A percentile compares a stretch with the other conserved stretches of the same genome.
Evolutionary conservation across 2,888 invertebrate genomes (phyloP).

Genomic region (Drosophila diplacantha): DNA sequence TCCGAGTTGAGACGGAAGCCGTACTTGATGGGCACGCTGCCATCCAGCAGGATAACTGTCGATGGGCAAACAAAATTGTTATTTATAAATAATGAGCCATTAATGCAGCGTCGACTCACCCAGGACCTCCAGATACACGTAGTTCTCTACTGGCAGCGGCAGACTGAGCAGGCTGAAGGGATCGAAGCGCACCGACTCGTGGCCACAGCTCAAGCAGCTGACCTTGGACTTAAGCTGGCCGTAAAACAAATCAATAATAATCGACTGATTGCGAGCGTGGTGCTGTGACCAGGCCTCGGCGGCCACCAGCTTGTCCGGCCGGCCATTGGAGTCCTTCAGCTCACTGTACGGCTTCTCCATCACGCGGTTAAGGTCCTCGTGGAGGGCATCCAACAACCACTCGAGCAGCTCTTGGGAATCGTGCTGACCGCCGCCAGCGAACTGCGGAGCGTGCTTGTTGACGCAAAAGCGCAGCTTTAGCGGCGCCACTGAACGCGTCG

Average conservation of each 20-base stretch:
- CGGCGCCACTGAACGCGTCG: constrained; percentile 90
- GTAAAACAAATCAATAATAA: constrained; percentile 93
- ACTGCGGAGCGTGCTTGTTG: constrained; percentile 89
- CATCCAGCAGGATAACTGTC: constrained; percentile 86
- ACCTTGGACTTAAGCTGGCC: constrained; percentile 93
- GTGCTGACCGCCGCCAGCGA: constrained; percentile 94
- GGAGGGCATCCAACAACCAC: constrained; percentile 93
- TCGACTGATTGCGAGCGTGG: constrained; percentile 88
- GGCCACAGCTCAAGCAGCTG: constrained; percentile 88
- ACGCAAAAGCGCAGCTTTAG: constrained; percentile 91
- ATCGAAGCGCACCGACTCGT: constrained; percentile 92
- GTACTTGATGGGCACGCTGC: constrained; percentile 89
- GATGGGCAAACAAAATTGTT: no score
- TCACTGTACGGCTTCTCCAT: constrained; percentile 84
- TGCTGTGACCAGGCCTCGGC: constrained; percentile 91
- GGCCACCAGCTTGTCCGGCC: constrained; percentile 85
- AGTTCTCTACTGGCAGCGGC: constrained; percentile 94
- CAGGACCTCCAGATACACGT: constrained; percentile 85
- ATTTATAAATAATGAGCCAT: no score
- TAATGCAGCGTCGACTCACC: constrained; percentile 78
- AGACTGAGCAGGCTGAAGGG: constrained; percentile 93
- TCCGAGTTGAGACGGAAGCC: constrained; percentile 90
- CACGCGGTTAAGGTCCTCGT: constrained; percentile 93
- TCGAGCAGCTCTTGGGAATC: constrained; percentile 95
- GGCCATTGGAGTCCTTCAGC: constrained; percentile 86